Evolutionary conservation across 2,888 invertebrate species (phyloP), one percentile per base, ranked within the genome.

Genomic region (Sarcophaga caerulescens): DNA sequence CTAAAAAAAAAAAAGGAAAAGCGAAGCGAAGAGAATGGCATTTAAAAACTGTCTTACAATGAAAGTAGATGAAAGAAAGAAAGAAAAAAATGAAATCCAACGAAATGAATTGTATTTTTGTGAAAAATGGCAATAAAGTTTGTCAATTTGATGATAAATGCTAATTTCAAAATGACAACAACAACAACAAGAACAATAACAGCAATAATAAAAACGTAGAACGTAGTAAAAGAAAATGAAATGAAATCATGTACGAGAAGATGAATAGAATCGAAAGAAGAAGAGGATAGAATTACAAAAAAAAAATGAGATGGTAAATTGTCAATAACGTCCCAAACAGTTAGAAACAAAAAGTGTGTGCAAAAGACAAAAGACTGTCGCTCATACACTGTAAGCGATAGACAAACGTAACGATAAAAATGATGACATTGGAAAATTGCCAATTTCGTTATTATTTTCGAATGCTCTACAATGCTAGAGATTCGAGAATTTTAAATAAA

Each of bases 61-160:
- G 35, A 35, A 10, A 35, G 2, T 35, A 35, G 65, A 5, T 60
- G 17, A 75, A 25, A 4, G 6, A 2, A 10, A 2, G 3, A 35
- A 25, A 35, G 68, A 35, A 62, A 19, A 45, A 70, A 19, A 19
- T 17, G 45, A 44, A 47, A 47, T 17, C 19, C 73, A 77, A 71
- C 66, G 63, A 52, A 65, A 66, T 77, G 71, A 82, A 80, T 80
- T 71, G 69, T 70, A 23, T 75, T 74, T 82, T 76, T 78, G 52
- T 52, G 74, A 84, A 78, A 79, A 86, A 86, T 78, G 84, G 71
- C 86, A 86, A 84, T 79, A 86, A 84, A 74, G 78, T 84, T 86
- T 86, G 81, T 86, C 86, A 81, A 78, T 86, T 86, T 81, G 84
- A 81, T 86, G 86, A 86, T 86, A 86, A 86, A 86, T 86, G 86